Conservation (phyloP, 2,797 vertebrate species). For the Helostoma temminkii region DNA sequence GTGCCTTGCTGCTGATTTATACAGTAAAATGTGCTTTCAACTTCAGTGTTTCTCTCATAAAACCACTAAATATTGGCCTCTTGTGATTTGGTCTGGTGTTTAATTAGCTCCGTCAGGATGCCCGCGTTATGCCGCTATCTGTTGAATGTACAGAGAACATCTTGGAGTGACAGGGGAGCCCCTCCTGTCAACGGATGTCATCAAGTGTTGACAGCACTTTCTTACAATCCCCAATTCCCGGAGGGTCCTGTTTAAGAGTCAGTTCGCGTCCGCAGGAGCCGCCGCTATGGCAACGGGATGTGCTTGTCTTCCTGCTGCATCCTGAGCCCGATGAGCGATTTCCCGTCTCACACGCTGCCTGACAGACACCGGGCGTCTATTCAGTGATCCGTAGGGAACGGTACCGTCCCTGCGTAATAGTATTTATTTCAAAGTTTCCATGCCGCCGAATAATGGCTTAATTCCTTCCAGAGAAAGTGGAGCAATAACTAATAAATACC, state of each 20-base stretch:
- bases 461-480: slow-evolving; percentile 3
- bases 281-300: slow-evolving; percentile 88
- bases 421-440: slow-evolving; percentile 46
- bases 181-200: slow-evolving; percentile 64
- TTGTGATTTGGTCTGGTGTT: slow-evolving; percentile 40
- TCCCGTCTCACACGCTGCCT: slow-evolving; percentile 66
- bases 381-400: slow-evolving; percentile 24
- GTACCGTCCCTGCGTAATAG: slow-evolving; percentile 10
- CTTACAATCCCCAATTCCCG: slow-evolving; percentile 50
- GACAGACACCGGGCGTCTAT: slow-evolving; percentile 47
- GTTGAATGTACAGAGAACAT: slow-evolving; percentile 23
- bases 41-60: not conserved
- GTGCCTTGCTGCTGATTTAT: slow-evolving; percentile 23
- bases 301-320: slow-evolving; percentile 72
- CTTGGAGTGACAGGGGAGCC: slow-evolving; percentile 33
- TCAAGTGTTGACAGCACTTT: slow-evolving; percentile 76
- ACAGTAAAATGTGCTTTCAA: slow-evolving; percentile 35
- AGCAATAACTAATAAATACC: not conserved
- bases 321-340: slow-evolving; percentile 56
- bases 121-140: slow-evolving; percentile 32
- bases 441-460: slow-evolving; percentile 12
- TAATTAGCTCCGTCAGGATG: slow-evolving; percentile 50
- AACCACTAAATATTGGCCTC: slow-evolving; percentile 42
- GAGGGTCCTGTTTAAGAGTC: slow-evolving; percentile 84
- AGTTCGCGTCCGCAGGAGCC: slow-evolving; percentile 74